phyloP scores from a whole-genome alignment of 1,140 invertebrate species.

The Drosophila serrata region DNA sequence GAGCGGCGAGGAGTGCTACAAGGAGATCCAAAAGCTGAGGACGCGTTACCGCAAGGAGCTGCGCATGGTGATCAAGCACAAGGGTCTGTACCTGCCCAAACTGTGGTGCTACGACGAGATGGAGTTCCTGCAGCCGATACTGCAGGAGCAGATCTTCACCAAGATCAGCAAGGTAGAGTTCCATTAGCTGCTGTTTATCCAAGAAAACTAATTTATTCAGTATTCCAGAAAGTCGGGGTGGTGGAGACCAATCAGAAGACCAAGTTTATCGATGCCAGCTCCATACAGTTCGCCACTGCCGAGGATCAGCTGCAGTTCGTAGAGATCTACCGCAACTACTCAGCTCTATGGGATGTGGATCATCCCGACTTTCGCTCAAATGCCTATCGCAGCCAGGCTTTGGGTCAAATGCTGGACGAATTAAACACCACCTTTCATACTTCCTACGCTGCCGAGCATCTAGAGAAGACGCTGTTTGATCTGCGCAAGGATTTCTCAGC shows the following conservation, averaged over 20 bases:
- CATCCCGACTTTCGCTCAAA: constrained; percentile 78
- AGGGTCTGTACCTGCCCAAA: constrained; percentile 77
- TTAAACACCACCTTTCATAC: constrained; percentile 60
- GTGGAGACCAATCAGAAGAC: constrained; percentile 67
- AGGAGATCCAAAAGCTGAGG: constrained; percentile 74
- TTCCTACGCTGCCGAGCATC: constrained; percentile 40
- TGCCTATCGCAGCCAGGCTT: constrained; percentile 72
- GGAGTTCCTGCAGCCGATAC: constrained; percentile 71
- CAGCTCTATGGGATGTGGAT: constrained; percentile 76
- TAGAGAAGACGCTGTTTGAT: constrained; percentile 77
- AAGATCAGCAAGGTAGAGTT: constrained; percentile 68
- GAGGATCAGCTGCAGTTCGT: constrained; percentile 75
- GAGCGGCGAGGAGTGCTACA: constrained; percentile 71
- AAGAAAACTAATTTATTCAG: background rate
- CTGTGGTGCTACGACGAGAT: constrained; percentile 81
- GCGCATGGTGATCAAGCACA: constrained; percentile 74
- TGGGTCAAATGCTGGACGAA: constrained; percentile 74
- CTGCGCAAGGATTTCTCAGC: constrained; percentile 72
- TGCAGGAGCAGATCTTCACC: constrained; percentile 72
- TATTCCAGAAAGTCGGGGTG: constrained; percentile 67
- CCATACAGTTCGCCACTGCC: constrained; percentile 48
- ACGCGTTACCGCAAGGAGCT: constrained; percentile 79
- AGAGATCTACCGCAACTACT: constrained; percentile 77
- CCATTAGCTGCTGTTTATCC: background rate
- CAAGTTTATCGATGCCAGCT: constrained; percentile 67